These are phyloP conservation scores for Stegana nigrithorax DNA, from an alignment of 2,888 invertebrate genomes.

Conservation along the genomic window DNA sequence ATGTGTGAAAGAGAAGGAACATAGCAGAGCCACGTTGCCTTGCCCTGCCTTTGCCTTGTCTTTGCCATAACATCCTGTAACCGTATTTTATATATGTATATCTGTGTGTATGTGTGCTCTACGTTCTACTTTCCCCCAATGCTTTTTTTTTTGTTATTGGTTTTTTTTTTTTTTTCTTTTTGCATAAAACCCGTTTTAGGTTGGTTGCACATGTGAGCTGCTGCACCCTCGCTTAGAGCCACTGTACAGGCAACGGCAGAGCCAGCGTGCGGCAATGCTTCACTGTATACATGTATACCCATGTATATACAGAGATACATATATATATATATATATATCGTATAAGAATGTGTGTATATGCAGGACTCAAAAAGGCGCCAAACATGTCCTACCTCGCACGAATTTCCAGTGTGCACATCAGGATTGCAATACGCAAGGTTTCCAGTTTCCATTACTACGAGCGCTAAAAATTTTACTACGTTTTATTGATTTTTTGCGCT, in stretches of 20 bases:
- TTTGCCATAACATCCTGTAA: too few relatives aligned
- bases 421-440: conserved; percentile 38
- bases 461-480: conserved; percentile 52
- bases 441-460: conserved; percentile 61
- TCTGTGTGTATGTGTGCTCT: too few relatives aligned
- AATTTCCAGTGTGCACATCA: conserved; percentile 62
- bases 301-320: neutral
- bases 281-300: neutral
- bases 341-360: conserved; percentile 7
- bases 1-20: too few relatives aligned
- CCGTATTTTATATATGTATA: too few relatives aligned
- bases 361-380: conserved; percentile 56
- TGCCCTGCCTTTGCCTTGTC: too few relatives aligned
- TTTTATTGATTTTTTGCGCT: conserved; percentile 57
- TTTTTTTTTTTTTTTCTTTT: too few relatives aligned
- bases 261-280: too few relatives aligned
- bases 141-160: too few relatives aligned
- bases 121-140: too few relatives aligned
- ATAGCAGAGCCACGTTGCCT: too few relatives aligned
- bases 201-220: conserved; percentile 22
- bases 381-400: conserved; percentile 64
- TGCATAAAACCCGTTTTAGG: conserved; percentile 23
- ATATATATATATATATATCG: neutral
- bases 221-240: conserved; percentile 11
- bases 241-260: too few relatives aligned